A percentile compares a stretch with the other conserved stretches of the same genome.
phyloP scores from a whole-genome alignment of 1,140 invertebrate species.

The Pogonomyrmex barbatus region DNA sequence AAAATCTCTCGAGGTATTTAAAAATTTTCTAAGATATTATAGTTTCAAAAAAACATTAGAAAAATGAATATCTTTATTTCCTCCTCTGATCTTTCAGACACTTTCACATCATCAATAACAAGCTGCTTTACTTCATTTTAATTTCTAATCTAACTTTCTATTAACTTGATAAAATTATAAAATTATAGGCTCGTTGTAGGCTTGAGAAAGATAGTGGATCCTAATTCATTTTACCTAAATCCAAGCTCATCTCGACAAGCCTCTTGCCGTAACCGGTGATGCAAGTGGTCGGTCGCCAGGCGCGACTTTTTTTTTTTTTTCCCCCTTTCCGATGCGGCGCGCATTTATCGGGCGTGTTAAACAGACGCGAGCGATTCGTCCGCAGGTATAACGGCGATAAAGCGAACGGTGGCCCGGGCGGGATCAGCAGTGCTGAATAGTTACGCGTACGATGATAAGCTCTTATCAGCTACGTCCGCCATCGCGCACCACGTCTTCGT shows the following conservation, averaged over 20 bases:
- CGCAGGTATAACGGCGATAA: constrained; percentile 65
- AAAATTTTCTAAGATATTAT: neutral
- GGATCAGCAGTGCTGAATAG: constrained; percentile 31
- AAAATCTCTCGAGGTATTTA: neutral
- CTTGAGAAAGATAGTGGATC: neutral
- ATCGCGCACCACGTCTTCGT: constrained; percentile 10
- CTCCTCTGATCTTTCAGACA: neutral
- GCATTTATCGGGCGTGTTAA: constrained; percentile 48
- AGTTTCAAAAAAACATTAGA: neutral
- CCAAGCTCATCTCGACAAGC: neutral
- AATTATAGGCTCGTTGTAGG: neutral
- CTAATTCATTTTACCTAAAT: neutral
- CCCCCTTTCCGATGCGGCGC: neutral
- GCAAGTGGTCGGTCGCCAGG: neutral
- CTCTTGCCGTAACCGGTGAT: constrained; percentile 31
- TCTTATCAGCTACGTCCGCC: constrained; percentile 51
- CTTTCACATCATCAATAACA: neutral
- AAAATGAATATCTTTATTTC: neutral
- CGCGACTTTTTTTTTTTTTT: neutral
- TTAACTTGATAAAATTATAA: neutral
- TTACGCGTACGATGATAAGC: constrained; percentile 54
- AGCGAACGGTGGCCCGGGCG: constrained; percentile 2
- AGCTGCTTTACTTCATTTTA: neutral
- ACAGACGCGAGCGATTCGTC: constrained; percentile 32
- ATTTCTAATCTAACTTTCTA: neutral